Percentiles rank a stretch among this genome's conserved stretches.
Conservation (phyloP, 2,888 invertebrate genomes). For the Pammene fasciana region DNA sequence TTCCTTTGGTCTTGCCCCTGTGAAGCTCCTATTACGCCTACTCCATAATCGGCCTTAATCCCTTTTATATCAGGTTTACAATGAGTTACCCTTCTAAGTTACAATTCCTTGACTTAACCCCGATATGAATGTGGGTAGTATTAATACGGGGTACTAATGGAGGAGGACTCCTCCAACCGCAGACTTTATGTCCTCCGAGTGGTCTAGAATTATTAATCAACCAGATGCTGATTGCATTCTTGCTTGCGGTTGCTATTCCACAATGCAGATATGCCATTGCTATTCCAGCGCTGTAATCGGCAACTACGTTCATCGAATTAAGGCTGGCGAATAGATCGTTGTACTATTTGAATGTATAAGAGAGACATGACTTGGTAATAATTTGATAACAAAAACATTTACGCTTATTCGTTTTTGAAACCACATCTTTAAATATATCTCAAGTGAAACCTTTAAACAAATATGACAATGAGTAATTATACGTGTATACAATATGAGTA, state of each 20-base stretch:
- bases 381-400: neutral
- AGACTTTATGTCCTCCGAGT: conserved; percentile 78
- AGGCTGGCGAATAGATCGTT: conserved; percentile 9
- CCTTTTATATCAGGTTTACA: neutral
- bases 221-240: conserved; percentile 78
- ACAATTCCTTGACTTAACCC: conserved; percentile 11
- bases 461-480: neutral
- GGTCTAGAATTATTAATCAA: conserved; percentile 82
- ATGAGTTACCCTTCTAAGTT: neutral
- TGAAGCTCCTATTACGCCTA: no score
- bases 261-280: conserved; percentile 61
- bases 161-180: conserved; percentile 63
- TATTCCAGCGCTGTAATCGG: conserved; percentile 54
- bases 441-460: neutral
- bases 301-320: conserved; percentile 43
- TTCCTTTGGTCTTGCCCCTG: no score
- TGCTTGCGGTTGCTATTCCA: conserved; percentile 43
- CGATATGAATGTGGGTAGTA: conserved; percentile 69
- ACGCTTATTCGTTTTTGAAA: no score
- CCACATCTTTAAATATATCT: neutral
- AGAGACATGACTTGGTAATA: neutral
- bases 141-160: conserved; percentile 76
- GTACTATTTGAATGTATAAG: neutral
- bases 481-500: conserved; percentile 4
- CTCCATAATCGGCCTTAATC: no score